Percentiles rank a stretch among this genome's conserved stretches.
Conservation (phyloP, 2,113 vertebrate genomes). For the Dendrocopos noguchii region DNA sequence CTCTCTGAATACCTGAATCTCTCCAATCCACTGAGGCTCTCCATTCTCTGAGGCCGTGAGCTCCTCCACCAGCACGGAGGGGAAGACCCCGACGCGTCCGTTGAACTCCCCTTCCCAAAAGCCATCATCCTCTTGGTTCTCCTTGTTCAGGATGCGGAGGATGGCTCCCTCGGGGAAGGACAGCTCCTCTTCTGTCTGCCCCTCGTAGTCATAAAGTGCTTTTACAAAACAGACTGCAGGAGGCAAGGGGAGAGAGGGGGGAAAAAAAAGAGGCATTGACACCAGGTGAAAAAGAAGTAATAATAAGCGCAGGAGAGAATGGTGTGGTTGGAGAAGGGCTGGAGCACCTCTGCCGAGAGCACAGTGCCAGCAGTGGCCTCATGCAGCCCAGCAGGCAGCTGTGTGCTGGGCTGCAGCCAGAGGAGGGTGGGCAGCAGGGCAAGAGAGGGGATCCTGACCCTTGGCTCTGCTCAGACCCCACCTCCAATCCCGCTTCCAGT, state of each 20-base stretch:
- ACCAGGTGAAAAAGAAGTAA: background rate
- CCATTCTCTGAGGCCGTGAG: constrained; percentile 87
- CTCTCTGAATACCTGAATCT: constrained; percentile 74
- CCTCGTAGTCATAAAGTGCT: constrained; percentile 98
- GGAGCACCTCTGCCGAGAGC: too few relatives aligned
- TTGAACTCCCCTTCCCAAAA: constrained; percentile 99
- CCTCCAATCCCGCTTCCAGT: too few relatives aligned
- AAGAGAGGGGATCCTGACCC: too few relatives aligned
- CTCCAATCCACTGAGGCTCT: constrained; percentile 80
- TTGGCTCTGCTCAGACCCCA: too few relatives aligned
- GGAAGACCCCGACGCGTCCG: constrained; percentile 91
- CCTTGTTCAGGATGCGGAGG: constrained; percentile 94
- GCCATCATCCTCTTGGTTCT: constrained; percentile 96
- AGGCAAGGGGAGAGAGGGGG: background rate
- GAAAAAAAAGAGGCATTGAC: background rate
- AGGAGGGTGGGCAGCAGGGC: too few relatives aligned
- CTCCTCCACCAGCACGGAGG: constrained; percentile 94
- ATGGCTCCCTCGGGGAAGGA: constrained; percentile 95
- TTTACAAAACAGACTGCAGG: constrained; percentile 90
- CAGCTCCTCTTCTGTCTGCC: constrained; percentile 94
- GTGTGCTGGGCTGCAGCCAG: too few relatives aligned
- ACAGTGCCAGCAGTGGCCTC: too few relatives aligned
- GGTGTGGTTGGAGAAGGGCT: background rate
- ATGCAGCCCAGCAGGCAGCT: too few relatives aligned
- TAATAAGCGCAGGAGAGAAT: rapidly evolving